Conservation (phyloP, 2,888 invertebrate genomes). For the Branchellion lobata region DNA sequence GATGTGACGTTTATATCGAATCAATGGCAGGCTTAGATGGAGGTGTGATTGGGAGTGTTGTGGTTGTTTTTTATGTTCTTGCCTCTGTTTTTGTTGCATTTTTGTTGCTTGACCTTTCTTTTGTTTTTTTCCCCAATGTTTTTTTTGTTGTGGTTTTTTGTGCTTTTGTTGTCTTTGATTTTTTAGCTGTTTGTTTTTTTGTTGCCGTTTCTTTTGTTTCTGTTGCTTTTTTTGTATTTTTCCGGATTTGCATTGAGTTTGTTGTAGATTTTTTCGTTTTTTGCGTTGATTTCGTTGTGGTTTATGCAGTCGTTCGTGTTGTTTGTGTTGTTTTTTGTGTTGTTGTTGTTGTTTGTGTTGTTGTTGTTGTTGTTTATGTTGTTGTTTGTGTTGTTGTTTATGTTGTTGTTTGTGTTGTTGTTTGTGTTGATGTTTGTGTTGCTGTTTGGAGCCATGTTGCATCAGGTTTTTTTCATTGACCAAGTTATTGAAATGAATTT, state of each 20-base stretch:
- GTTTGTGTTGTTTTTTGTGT: not conserved
- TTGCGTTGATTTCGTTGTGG: not conserved
- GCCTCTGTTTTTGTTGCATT: not conserved
- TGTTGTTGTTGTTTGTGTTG: not conserved
- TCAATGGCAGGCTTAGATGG: not conserved
- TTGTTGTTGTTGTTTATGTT: not conserved
- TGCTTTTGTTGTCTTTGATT: not conserved
- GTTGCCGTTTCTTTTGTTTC: not conserved
- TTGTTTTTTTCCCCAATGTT: not conserved
- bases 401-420: too few species aligned
- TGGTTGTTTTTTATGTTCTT: not conserved
- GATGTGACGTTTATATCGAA: not conserved
- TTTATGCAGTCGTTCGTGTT: not conserved
- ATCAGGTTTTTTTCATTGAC: too few species aligned
- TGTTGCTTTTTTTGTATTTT: not conserved
- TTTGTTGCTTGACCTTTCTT: not conserved
- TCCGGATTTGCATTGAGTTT: not conserved
- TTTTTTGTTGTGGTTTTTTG: not conserved
- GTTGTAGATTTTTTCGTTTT: not conserved
- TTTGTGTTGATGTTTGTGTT: too few species aligned
- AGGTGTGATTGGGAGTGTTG: not conserved
- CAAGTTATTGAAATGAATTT: too few species aligned
- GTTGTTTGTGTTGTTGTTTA: not conserved
- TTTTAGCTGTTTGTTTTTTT: not conserved
- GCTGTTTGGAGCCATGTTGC: too few species aligned